Conservation (phyloP, 1,140 invertebrate genomes). For the Pollicipes pollicipes region DNA sequence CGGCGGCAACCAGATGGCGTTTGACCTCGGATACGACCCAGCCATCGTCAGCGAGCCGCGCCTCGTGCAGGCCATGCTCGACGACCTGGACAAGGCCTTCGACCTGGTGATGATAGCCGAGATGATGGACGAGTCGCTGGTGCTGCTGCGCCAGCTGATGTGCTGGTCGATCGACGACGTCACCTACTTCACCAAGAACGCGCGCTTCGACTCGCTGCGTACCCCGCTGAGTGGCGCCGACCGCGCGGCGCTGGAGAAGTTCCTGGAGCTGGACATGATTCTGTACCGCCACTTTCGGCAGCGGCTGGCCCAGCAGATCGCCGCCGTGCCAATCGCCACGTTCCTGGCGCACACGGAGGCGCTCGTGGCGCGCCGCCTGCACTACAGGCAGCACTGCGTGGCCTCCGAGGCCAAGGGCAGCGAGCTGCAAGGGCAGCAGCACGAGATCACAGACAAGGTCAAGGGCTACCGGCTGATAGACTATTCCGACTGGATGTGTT, state of each 20-base stretch:
- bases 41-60: constrained; percentile 14
- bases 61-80: constrained; percentile 6
- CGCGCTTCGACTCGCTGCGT: too few relatives aligned
- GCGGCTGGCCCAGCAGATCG: too few relatives aligned
- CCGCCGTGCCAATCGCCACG: too few relatives aligned
- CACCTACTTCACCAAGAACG: constrained; percentile 26
- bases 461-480: too few relatives aligned
- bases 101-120: constrained; percentile 34
- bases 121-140: constrained; percentile 33
- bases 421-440: too few relatives aligned
- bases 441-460: too few relatives aligned
- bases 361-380: too few relatives aligned
- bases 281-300: too few relatives aligned
- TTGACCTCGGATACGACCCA: constrained; percentile 25
- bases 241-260: constrained; percentile 11
- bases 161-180: constrained; percentile 32
- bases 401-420: too few relatives aligned
- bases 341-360: too few relatives aligned
- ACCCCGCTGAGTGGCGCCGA: constrained; percentile 11
- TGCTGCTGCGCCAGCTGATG: constrained; percentile 29
- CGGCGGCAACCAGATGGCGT: constrained; percentile 29
- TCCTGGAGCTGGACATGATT: constrained; percentile 14
- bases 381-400: too few relatives aligned
- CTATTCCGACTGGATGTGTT: too few relatives aligned
- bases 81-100: constrained; percentile 27